Evolutionary conservation across 2,888 invertebrate species (phyloP).

Genomic region (Idaea biselata): DNA sequence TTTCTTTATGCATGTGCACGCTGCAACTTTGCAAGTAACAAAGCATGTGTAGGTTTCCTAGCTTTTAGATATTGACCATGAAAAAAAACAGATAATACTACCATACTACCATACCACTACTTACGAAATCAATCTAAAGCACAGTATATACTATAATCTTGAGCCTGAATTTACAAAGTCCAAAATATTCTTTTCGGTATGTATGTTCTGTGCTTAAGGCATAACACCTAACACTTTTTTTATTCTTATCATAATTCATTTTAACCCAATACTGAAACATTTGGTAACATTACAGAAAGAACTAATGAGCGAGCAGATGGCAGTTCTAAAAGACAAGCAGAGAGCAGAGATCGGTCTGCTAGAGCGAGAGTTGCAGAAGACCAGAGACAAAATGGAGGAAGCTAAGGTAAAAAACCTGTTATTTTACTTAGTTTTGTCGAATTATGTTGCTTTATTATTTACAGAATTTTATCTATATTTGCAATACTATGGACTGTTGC

Average conservation of each 20-base stretch:
- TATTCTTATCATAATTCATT: too few relatives aligned
- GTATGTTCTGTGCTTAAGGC: too few relatives aligned
- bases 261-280: too few relatives aligned
- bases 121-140: neutral
- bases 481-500: too few relatives aligned
- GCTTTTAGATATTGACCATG: neutral
- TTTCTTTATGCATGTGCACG: conserved; percentile 1
- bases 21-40: neutral
- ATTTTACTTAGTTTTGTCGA: too few relatives aligned
- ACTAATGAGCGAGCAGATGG: conserved; percentile 83
- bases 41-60: neutral
- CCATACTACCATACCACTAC: neutral
- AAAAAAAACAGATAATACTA: neutral
- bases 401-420: conserved; percentile 26
- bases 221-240: too few relatives aligned
- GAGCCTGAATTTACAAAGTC: too few relatives aligned
- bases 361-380: conserved; percentile 74
- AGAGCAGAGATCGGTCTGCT: conserved; percentile 74
- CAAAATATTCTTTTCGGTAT: too few relatives aligned
- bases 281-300: conserved; percentile 69
- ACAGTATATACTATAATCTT: too few relatives aligned
- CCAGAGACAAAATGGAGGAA: conserved; percentile 71
- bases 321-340: conserved; percentile 69
- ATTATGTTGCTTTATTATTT: too few relatives aligned
- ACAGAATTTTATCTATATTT: too few relatives aligned